Evolutionary conservation across 2,113 vertebrate species (phyloP).

Genomic region (Pteropus alecto): DNA sequence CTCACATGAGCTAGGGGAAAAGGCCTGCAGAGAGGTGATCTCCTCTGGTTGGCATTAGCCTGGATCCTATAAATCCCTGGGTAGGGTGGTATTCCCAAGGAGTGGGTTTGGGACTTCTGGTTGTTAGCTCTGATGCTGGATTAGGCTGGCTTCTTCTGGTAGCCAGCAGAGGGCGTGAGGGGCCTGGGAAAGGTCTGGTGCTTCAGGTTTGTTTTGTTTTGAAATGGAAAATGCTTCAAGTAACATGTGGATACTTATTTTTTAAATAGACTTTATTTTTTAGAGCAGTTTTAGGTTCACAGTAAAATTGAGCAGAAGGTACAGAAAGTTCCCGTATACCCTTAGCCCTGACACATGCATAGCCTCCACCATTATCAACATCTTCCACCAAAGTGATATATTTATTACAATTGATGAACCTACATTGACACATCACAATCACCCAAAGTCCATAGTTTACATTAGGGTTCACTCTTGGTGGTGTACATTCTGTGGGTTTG

Average conservation of each 20-base stretch:
- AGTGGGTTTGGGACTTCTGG: not conserved
- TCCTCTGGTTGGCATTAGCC: not conserved
- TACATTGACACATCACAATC: not conserved
- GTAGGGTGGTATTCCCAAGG: not conserved
- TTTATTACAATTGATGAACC: not conserved
- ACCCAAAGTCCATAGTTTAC: not conserved
- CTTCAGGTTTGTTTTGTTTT: conserved; percentile 41
- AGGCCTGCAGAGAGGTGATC: not conserved
- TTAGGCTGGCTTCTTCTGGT: conserved; percentile 11
- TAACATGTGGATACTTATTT: not conserved
- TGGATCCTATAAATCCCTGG: not conserved
- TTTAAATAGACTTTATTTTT: conserved; percentile 17
- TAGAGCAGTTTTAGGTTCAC: not conserved
- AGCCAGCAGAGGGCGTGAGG: conserved; percentile 66
- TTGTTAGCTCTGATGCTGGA: not conserved
- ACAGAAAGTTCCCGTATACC: not conserved
- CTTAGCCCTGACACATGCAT: not conserved
- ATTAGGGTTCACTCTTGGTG: not conserved
- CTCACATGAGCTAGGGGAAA: conserved; percentile 6
- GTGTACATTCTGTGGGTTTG: not conserved
- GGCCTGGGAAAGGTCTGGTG: conserved; percentile 26
- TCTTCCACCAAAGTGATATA: not conserved
- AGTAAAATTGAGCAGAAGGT: not conserved
- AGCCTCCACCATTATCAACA: not conserved
- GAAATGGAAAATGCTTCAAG: conserved; percentile 50